Conservation (phyloP, 2,113 vertebrate species). For the Podiceps cristatus region DNA sequence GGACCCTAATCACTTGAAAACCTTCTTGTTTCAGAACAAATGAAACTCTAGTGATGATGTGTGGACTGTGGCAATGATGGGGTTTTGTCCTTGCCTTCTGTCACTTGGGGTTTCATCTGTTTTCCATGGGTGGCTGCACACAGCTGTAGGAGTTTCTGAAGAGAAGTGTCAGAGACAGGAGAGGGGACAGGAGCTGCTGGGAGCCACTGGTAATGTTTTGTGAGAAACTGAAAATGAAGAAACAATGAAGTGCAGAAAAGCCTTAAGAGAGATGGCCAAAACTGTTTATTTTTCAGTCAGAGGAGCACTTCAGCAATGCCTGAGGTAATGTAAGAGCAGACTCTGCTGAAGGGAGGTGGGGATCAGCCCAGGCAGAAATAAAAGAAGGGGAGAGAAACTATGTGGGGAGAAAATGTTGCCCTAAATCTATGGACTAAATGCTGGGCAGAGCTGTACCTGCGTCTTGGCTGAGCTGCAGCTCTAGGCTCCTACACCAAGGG, state of each 20-base stretch:
- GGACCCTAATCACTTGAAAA: not conserved
- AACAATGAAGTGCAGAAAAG: not conserved
- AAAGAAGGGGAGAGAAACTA: not conserved
- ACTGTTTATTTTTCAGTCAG: not conserved
- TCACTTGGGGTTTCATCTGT: not conserved
- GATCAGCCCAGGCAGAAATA: not conserved
- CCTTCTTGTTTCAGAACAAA: not conserved
- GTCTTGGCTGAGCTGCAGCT: not conserved
- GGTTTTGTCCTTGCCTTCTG: not conserved
- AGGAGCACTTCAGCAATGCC: not conserved
- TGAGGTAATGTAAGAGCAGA: not conserved
- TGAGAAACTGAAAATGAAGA: not conserved
- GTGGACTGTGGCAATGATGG: not conserved
- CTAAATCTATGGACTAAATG: not conserved
- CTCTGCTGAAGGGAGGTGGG: not conserved
- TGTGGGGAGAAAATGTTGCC: accelerated
- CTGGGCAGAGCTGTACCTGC: not conserved
- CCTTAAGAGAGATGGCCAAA: not conserved
- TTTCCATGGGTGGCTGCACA: not conserved
- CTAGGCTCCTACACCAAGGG: not conserved
- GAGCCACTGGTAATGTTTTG: not conserved
- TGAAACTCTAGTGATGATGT: not conserved
- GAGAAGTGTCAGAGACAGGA: not conserved
- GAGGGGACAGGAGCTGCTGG: not conserved
- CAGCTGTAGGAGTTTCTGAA: not conserved